Base-by-base conservation (phyloP, 2,113 vertebrate species). In the Rattus rattus region DNA sequence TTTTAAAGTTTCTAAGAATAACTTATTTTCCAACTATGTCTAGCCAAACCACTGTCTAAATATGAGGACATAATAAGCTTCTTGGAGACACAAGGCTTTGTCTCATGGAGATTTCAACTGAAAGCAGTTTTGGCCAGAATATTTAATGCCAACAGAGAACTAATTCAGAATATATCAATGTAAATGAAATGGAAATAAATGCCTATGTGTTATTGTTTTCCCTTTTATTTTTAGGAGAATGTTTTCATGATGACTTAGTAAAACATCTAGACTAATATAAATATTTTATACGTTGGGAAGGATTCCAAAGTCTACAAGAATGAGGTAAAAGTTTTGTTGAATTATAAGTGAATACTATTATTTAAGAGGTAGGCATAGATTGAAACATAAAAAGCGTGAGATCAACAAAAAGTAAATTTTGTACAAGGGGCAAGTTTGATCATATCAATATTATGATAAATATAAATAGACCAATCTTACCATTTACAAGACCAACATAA, bases 161-260 rank as follows among this genome's bases (percentile, higher is more conserved):
- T 90, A 88, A 81, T 94, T 3, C 30, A 96, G 61, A 96, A 56
- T 94, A 92, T 65, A 30, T n/a, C 47, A 95, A 13, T 54, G 13
- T 80, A 90, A 73, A 92, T 87, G 5, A 95, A 89, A 67, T 59
- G 36, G 91, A 96, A 13, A 52, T 63, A 92, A 65, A 88, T 30
- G 70, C 1, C 12, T 83, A 80, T 76, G 12, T 36, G 1, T 19
- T 90, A 8, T 94, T 30, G 13, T 85, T 75, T 16, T 39, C 30
- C 12, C 67, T 61, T 94, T 39, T 63, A 61, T 52, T 47, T 49
- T 79, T 36, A 49, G 33, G 0, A 26, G 33, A 59, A 14, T 77
- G 49, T 83, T 56, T 93, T 90, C 26, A 59, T 75, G 9, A 14
- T 76, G 75, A 69, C 19, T 2, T 19, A 90, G 69, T 85, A 75